Percentiles rank a stretch among this genome's conserved stretches.
Conservation (phyloP, 2,113 vertebrate genomes). For the Murina feae region DNA sequence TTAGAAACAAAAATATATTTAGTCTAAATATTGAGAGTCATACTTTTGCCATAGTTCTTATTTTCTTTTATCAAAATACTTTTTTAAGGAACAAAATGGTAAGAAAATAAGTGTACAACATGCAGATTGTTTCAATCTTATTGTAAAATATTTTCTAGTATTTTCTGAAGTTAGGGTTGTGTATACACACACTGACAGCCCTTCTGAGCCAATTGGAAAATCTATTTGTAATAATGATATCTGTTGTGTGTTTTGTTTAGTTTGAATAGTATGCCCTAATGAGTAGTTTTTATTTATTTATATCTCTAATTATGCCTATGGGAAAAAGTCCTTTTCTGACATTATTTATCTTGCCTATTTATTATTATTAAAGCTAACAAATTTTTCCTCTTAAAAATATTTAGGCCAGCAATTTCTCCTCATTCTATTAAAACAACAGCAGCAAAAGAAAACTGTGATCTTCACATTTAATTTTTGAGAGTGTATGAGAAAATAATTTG, state of each 20-base stretch:
- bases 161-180: neutral
- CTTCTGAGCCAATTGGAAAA: neutral
- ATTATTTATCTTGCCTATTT: neutral
- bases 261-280: neutral
- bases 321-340: neutral
- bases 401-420: neutral
- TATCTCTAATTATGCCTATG: neutral
- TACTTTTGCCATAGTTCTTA: neutral
- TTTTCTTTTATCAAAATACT: neutral
- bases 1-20: neutral
- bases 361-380: neutral
- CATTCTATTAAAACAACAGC: constrained; percentile 1
- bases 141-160: neutral
- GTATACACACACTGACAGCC: neutral
- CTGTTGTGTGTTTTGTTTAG: neutral
- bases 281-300: neutral
- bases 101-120: neutral
- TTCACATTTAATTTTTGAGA: neutral
- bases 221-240: neutral
- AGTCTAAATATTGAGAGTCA: neutral
- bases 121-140: neutral
- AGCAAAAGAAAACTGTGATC: neutral
- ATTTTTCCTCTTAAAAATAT: neutral
- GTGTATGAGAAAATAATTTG: neutral
- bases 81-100: neutral